These are phyloP conservation scores for Heterochromis multidens DNA, from an alignment of 2,113 vertebrate species.

Conservation along the genomic window DNA sequence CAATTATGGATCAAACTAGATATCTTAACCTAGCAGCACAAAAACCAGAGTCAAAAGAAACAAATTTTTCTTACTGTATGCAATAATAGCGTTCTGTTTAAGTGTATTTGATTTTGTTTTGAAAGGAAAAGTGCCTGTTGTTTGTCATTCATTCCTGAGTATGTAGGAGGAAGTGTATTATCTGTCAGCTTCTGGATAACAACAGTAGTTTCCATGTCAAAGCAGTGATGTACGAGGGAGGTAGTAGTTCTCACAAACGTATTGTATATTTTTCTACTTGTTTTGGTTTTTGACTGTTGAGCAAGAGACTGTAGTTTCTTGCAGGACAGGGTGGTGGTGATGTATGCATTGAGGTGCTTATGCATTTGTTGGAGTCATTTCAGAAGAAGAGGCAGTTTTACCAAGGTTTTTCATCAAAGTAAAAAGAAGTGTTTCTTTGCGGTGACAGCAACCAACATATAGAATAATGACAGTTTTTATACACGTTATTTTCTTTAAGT, in stretches of 20 bases:
- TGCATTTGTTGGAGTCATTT: constrained; percentile 50
- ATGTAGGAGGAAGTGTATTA: constrained; percentile 10
- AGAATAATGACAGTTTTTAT: constrained; percentile 15
- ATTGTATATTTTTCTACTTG: constrained; percentile 72
- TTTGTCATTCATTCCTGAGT: constrained; percentile 66
- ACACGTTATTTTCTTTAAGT: constrained; percentile 33
- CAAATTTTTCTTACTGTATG: constrained; percentile 50
- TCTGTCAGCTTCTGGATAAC: constrained; percentile 39
- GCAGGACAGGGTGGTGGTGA: constrained; percentile 28
- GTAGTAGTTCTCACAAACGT: constrained; percentile 61
- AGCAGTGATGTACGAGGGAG: constrained; percentile 26
- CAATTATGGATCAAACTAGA: constrained; percentile 3
- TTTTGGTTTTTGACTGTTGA: constrained; percentile 42
- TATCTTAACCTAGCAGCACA: constrained; percentile 13
- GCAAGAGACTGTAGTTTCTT: constrained; percentile 20
- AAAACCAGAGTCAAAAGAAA: constrained; percentile 12
- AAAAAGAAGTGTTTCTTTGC: constrained; percentile 40
- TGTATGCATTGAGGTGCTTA: constrained; percentile 12
- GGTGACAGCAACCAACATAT: constrained; percentile 31
- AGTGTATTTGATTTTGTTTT: constrained; percentile 28
- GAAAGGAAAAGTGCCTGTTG: constrained; percentile 77
- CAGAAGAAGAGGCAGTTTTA: constrained; percentile 53
- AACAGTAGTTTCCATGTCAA: constrained; percentile 44
- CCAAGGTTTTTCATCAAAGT: constrained; percentile 78
- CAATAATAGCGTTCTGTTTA: constrained; percentile 62